Conservation (phyloP, 1,140 invertebrate genomes). For the Copidosoma floridanum region DNA sequence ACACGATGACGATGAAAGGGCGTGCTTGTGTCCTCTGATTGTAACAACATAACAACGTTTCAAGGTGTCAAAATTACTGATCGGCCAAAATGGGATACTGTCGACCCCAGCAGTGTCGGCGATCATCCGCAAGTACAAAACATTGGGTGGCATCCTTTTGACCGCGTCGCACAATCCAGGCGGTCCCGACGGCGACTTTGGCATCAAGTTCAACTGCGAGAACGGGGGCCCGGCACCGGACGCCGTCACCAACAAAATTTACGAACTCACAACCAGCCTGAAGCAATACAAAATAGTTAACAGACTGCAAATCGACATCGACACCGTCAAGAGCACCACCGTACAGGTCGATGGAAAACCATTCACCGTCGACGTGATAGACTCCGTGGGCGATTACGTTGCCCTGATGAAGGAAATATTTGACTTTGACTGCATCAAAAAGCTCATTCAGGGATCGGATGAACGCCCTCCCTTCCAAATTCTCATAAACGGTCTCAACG, state of each 20-base stretch:
- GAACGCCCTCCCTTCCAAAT: constrained; percentile 74
- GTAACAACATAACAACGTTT: no score
- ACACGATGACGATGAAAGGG: no score
- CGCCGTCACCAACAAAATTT: constrained; percentile 85
- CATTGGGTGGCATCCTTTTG: constrained; percentile 89
- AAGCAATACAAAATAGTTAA: constrained; percentile 78
- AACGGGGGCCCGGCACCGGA: constrained; percentile 98
- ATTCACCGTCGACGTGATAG: constrained; percentile 89
- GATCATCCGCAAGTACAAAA: constrained; percentile 86
- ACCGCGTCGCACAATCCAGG: constrained; percentile 99
- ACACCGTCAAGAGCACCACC: constrained; percentile 58
- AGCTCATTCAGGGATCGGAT: constrained; percentile 69
- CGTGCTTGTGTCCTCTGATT: no score
- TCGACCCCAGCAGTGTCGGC: constrained; percentile 96
- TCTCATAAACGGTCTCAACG: constrained; percentile 91
- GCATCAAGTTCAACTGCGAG: constrained; percentile 96
- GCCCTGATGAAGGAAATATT: constrained; percentile 96
- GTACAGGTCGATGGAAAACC: constrained; percentile 67
- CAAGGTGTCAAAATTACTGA: constrained; percentile 79
- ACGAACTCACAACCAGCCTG: constrained; percentile 76
- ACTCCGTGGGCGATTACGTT: constrained; percentile 89
- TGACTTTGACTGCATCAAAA: constrained; percentile 83
- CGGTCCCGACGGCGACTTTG: constrained; percentile 95
- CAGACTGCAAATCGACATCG: constrained; percentile 75
- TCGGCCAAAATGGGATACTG: constrained; percentile 92